phyloP scores from a whole-genome alignment of 1,140 invertebrate genomes.

The Apis laboriosa region DNA sequence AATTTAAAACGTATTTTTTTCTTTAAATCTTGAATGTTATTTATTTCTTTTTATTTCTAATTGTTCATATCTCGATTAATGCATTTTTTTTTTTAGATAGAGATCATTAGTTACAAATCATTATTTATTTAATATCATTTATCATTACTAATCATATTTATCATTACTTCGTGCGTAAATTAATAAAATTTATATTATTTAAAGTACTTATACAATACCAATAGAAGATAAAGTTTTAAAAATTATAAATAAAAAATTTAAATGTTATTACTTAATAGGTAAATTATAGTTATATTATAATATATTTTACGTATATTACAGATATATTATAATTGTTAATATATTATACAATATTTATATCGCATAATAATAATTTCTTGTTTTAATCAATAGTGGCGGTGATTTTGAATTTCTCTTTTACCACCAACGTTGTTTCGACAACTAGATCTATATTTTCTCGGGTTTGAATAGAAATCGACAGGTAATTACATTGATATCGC shows the following conservation, averaged over 20 bases:
- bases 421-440: constrained; percentile 1
- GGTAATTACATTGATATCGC: constrained; percentile 56
- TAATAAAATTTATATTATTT: background rate
- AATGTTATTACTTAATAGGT: too few relatives aligned
- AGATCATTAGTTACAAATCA: too few relatives aligned
- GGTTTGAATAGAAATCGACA: constrained; percentile 56
- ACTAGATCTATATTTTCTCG: background rate
- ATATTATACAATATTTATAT: background rate
- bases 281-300: too few relatives aligned
- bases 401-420: constrained; percentile 54
- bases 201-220: accelerated
- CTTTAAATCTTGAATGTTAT: background rate
- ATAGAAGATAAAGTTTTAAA: background rate
- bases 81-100: background rate
- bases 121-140: background rate
- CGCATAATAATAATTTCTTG: background rate
- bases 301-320: too few relatives aligned
- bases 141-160: too few relatives aligned
- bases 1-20: background rate
- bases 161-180: background rate
- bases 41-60: background rate
- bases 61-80: background rate
- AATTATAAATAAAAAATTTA: too few relatives aligned
- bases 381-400: constrained; percentile 9
- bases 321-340: too few relatives aligned